Evolutionary conservation across 30 jellyfish, hydroid and myxozoan genomes (phyloP).

Genomic region (Cassiopea xamachana): DNA sequence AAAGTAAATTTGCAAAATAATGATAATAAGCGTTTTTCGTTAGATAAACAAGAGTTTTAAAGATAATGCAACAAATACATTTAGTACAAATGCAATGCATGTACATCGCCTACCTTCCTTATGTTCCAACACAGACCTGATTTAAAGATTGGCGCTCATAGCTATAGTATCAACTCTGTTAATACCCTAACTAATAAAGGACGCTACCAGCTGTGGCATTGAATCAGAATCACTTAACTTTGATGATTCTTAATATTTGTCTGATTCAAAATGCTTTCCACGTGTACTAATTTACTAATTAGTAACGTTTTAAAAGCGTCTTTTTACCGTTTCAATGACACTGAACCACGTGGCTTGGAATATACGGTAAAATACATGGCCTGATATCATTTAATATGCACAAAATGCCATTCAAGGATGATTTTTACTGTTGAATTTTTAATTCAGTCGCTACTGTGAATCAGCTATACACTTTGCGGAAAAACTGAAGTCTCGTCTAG

Average conservation of each 20-base stretch:
- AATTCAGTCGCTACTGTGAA: background rate
- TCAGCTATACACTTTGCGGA: background rate
- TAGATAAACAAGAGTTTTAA: too few relatives aligned
- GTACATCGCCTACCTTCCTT: too few relatives aligned
- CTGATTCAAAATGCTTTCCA: background rate
- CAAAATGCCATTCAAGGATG: background rate
- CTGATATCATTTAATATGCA: constrained; percentile 31
- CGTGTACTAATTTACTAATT: constrained; percentile 22
- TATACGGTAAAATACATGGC: constrained; percentile 6
- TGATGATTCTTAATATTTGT: background rate
- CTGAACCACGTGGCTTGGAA: constrained; percentile 8
- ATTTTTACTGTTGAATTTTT: constrained; percentile 22
- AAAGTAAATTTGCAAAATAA: too few relatives aligned
- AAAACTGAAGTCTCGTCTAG: background rate
- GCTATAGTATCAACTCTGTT: too few relatives aligned
- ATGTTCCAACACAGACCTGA: too few relatives aligned
- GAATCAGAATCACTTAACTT: background rate
- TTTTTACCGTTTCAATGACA: constrained; percentile 19
- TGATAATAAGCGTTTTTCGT: too few relatives aligned
- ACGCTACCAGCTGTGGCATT: constrained; percentile 5
- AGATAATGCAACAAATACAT: too few relatives aligned
- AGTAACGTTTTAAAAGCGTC: constrained; percentile 9
- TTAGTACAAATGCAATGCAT: too few relatives aligned
- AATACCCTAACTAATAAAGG: background rate
- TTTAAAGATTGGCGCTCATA: too few relatives aligned